Base-by-base conservation (phyloP, 2,113 vertebrate genomes). In the Alouatta palliata region DNA sequence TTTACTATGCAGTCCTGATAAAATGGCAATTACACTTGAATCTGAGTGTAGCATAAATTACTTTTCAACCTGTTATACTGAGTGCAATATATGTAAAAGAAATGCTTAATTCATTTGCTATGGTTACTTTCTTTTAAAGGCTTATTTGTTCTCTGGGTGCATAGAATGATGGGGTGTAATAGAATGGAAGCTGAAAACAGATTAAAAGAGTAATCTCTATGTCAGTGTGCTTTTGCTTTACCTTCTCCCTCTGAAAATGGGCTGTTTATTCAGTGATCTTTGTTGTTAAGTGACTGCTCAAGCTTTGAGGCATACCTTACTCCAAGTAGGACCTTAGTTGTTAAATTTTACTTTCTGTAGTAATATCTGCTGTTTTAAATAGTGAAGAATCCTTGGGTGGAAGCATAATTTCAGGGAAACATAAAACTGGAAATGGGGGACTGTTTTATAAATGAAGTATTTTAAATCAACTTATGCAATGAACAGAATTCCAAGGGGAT, bases 31-130 rank as follows among this genome's bases (percentile, higher is more conserved):
- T 97, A 87, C 47, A 37, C 68, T 97, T 85, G 95, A 95, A 71
- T 92, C 30, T 92, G 87, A 92, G 64, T 66, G 20, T 54, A 81
- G 66, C 92, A 32, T 81, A 68, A 66, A 92, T 89, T 94, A 79
- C 64, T 86, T 94, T 87, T 79, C 81, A 79, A 49, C 82, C 90
- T 37, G 21, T 94, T 91, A 37, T 58, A 82, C 4, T 90, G 94
- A 90, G 45, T 4, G 84, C 76, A 93, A 58, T 96, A 27, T 97
- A 91, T 54, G 80, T 80, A 94, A 96, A 91, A 91, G 68, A 86
- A 92, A 83, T 80, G 92, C 49, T 93, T 87, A 95, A 95, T 96
- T 97, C 90, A 87, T 97, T 97, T 90, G 73, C 82, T 93, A 8
- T 95, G 93, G 96, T 92, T 89, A 54, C 77, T 94, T 95, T 97